A percentile compares a stretch with the other conserved stretches of the same genome.
phyloP scores from a whole-genome alignment of 2,113 vertebrate species.

The Phrynosoma platyrhinos region DNA sequence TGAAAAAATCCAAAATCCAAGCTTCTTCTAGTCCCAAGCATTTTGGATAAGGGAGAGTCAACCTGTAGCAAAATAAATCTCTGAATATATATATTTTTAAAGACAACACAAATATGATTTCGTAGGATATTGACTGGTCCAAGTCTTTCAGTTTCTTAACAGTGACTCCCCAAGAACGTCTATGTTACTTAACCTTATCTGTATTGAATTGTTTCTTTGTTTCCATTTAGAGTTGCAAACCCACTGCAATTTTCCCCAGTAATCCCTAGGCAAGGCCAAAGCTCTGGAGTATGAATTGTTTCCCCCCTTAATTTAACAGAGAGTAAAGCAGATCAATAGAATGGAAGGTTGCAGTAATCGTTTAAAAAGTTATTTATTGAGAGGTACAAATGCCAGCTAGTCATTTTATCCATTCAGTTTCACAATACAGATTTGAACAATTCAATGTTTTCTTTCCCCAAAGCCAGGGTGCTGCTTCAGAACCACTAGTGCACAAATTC shows the following conservation, averaged over 20 bases:
- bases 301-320: constrained; percentile 4
- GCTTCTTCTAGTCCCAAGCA: no score
- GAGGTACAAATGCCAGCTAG: not conserved
- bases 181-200: constrained; percentile 13
- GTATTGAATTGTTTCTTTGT: not conserved
- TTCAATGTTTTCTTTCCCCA: not conserved
- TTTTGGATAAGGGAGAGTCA: no score
- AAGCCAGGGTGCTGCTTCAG: not conserved
- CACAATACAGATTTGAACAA: not conserved
- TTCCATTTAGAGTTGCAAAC: not conserved
- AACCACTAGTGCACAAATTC: not conserved
- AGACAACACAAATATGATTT: not conserved
- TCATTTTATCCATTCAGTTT: not conserved
- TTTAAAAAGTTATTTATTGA: constrained; percentile 27
- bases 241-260: not conserved
- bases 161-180: not conserved
- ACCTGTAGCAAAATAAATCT: no score
- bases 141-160: not conserved
- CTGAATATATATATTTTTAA: no score
- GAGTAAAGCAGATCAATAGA: constrained; percentile 23
- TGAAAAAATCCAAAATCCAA: no score
- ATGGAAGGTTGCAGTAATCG: not conserved
- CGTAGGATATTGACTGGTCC: not conserved
- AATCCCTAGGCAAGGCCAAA: not conserved
- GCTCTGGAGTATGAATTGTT: constrained; percentile 23